Evolutionary conservation across 2,797 vertebrate genomes (phyloP).

Genomic region (Glyptemys insculpta): DNA sequence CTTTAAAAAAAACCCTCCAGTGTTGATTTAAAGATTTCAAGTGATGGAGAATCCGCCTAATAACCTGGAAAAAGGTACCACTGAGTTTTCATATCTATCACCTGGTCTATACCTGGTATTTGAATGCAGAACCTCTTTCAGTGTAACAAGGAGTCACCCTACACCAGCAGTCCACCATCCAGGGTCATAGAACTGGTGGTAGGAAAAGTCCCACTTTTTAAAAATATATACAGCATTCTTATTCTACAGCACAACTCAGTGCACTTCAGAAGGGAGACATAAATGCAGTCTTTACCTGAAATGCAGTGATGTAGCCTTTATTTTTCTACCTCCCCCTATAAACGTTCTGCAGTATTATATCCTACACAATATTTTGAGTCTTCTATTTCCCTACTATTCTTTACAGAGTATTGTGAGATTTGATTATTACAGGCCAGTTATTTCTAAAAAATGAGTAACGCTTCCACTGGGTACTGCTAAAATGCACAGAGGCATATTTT

Average conservation of each 20-base stretch:
- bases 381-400: constrained; percentile 54
- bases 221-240: neutral
- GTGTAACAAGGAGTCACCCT: neutral
- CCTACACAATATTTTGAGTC: neutral
- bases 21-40: neutral
- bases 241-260: neutral
- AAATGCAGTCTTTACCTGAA: neutral
- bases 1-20: neutral
- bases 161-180: neutral
- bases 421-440: constrained; percentile 73
- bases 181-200: neutral
- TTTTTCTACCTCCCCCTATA: constrained; percentile 11
- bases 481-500: constrained; percentile 78
- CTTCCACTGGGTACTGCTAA: constrained; percentile 73
- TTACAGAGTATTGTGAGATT: constrained; percentile 61
- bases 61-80: neutral
- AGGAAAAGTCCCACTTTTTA: neutral
- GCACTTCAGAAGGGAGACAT: accelerated
- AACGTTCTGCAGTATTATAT: neutral
- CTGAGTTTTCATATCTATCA: neutral
- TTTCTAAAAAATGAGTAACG: constrained; percentile 75
- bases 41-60: neutral
- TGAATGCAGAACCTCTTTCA: neutral
- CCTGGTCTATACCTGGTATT: accelerated
- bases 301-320: neutral